Base-by-base conservation (phyloP, 2,797 vertebrate species). In the Acanthiza pusilla region DNA sequence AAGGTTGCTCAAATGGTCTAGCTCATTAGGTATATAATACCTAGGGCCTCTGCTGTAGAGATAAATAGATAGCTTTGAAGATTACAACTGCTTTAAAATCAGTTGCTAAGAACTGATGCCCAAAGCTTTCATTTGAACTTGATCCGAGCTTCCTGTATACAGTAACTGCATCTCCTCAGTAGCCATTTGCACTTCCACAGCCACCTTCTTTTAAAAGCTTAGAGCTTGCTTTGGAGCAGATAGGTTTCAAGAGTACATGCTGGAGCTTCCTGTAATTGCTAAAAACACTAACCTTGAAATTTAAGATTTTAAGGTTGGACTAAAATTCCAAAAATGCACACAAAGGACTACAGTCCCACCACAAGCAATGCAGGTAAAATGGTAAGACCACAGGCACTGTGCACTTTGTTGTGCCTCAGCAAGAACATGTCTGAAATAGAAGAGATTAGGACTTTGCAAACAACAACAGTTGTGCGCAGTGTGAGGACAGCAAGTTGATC, bases 1-100 rank as follows among this genome's bases (percentile, higher is more conserved):
- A 73, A 82, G 42, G 55, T 94, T 94, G 71, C 81, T 96, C 40
- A 94, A 93, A 91, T 92, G 67, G 34, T 85, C 76, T 88, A 30
- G 71, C 57, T 96, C 87, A 70, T 95, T 86, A 95, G 88, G 74
- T 96, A 96, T 81, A 95, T 92, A 95, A 96, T 97, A 96, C 92
- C 85, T 63, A 77, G 89, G 65, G 80, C 72, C 91, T 89, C 85
- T 78, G 77, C 79, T 89, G 63, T 60, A 53, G 78, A 95, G 93
- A 93, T 92, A 95, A 91, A 94, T 90, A 85, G 96, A 96, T 96
- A 95, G 80, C 94, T 96, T 96, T 97, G 95, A 96, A 96, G 94
- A 96, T 88, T 93, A 85, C 84, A 96, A 34, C 38, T 75, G 71
- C 94, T 92, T 96, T 92, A 94, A 96, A 96, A 96, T 90, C 94